These are phyloP conservation scores for Pelochelys cantorii DNA, from an alignment of 2,797 vertebrate genomes.

Conservation along the genomic window DNA sequence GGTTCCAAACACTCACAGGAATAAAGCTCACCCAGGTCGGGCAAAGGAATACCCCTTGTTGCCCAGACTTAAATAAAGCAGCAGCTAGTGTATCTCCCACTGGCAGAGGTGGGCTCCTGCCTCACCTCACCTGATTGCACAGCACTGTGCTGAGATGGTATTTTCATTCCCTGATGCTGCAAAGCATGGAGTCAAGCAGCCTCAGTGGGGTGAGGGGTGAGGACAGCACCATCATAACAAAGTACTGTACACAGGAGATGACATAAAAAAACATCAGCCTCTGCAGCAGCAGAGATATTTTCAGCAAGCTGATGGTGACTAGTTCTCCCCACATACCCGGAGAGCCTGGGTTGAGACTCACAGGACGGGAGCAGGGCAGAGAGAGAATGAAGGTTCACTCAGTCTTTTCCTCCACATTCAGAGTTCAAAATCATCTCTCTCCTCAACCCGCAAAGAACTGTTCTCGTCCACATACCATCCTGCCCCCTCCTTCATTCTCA, in stretches of 20 bases:
- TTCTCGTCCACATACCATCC: background rate
- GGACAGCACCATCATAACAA: background rate
- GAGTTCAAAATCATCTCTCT: background rate
- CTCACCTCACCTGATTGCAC: background rate
- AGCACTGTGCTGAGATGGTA: background rate
- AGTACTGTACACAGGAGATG: background rate
- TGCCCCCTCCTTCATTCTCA: background rate
- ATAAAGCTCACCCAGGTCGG: background rate
- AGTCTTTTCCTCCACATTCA: background rate
- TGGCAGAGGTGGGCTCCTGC: background rate
- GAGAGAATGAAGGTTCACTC: background rate
- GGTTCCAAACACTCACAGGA: background rate
- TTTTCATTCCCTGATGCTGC: background rate
- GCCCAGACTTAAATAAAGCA: background rate
- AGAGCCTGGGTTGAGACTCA: background rate
- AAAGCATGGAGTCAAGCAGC: background rate
- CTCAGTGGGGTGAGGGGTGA: background rate
- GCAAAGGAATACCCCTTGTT: background rate
- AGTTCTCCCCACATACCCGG: background rate
- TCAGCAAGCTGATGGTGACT: background rate
- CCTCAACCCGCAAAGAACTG: background rate
- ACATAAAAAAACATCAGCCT: background rate
- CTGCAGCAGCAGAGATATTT: background rate
- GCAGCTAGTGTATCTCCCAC: background rate
- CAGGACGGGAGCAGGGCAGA: background rate